Evolutionary conservation across 1,140 invertebrate genomes (phyloP), one percentile per base, ranked within the genome.

Genomic region (Hirudo medicinalis): DNA sequence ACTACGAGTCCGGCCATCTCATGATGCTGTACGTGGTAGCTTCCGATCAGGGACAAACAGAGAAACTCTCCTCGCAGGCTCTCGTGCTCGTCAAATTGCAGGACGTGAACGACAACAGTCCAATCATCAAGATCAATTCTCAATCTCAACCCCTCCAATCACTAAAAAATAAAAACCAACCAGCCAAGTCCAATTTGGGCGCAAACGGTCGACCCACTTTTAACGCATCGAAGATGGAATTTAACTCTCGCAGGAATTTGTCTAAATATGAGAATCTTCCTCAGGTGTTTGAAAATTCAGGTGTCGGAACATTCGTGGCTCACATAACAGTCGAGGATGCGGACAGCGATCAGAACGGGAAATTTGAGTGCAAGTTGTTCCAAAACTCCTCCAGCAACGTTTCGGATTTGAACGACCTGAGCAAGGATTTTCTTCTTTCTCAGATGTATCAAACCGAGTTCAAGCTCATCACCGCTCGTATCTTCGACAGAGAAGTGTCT

Each of bases 281-380:
- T 36, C 32, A 70, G 9, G 53, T 70, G 22, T 49, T 70, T 54
- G 69, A 70, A 22, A 49, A 49, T 32, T 20, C 69, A 36, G 69
- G 53, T 20, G 43, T 70, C 6, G 69, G 69, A 32, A 49, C 69
- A 36, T 88, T 94, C 0, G 92, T 95, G 0, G 92, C 92, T 8
- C 92, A 91, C 0, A 89, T 95, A 19, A 90, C 90, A 0, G 90
- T 95, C 0, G 86, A 89, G 19, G 93, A 96, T 79, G 86, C 87
- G 75, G 92, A 96, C 80, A 89, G 92, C 79, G 91, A 91, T 0
- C 80, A 87, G 0, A 95, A 94, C 80, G 91, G 91, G 4, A 88
- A 92, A 75, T 71, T 74, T 40, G 53, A 71, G 49, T 74, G 73
- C 63, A 67, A 57, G n/a, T 27, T 74, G n/a, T 32, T 27, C 54